Evolutionary conservation across 2,888 invertebrate genomes (phyloP).

Genomic region (Nephrotoma guestfalica): DNA sequence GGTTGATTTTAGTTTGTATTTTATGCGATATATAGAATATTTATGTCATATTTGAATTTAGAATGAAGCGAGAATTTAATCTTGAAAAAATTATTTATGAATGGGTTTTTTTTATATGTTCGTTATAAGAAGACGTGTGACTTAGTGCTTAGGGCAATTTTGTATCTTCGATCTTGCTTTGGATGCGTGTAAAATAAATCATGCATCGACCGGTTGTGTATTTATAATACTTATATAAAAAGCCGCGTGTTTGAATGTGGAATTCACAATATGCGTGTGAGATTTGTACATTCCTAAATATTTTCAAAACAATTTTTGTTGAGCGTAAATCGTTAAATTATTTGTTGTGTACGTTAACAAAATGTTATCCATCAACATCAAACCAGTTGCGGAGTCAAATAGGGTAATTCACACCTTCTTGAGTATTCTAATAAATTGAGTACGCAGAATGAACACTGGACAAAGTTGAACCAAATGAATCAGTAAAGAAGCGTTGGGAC

Average conservation of each 20-base stretch:
- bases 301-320: too few relatives aligned
- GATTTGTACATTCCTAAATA: too few relatives aligned
- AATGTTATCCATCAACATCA: too few relatives aligned
- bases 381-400: too few relatives aligned
- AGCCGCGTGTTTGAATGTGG: not conserved
- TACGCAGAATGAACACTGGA: too few relatives aligned
- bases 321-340: too few relatives aligned
- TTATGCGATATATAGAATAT: not conserved
- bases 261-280: not conserved
- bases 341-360: too few relatives aligned
- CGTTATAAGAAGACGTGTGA: not conserved
- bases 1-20: not conserved
- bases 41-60: not conserved
- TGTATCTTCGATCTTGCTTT: not conserved
- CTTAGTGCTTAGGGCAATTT: not conserved
- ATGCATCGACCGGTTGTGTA: not conserved
- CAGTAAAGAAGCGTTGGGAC: too few relatives aligned
- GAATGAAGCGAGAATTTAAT: not conserved
- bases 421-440: too few relatives aligned
- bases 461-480: too few relatives aligned
- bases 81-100: not conserved
- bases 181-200: not conserved
- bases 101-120: not conserved
- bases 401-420: too few relatives aligned
- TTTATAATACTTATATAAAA: not conserved